Base-by-base conservation (phyloP, 2,113 vertebrate genomes). In the Bostrychus sinensis region DNA sequence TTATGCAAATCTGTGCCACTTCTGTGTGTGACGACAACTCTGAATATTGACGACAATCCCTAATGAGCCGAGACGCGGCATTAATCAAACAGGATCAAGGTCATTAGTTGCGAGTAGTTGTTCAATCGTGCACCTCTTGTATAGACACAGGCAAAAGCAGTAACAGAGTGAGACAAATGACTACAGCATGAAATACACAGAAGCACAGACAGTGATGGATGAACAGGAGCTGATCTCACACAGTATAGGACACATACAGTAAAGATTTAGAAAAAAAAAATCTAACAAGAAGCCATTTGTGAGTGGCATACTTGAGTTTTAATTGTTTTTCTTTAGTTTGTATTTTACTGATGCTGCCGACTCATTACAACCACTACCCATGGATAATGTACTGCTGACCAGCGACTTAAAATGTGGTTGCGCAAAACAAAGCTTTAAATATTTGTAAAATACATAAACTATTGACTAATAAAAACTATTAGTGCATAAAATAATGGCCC, bases 141-240 rank as follows among this genome's bases (percentile, higher is more conserved):
- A 3, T 13, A 34, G 4, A 53, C 5, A 57, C 23, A 42, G 46
- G 46, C 11, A 36, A n/a, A 23, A 5, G 51, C 23, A 36, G 41
- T 2, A 9, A 32, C 4, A 41, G 48, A 48, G 28, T 3, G 14
- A 63, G 4, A 76, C 9, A 1, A 36, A 48, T 26, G 16, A 51
- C 28, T 30, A 5, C 12, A 62, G 32, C 36, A 30, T 62, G 50
- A 59, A 50, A 23, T 12, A 13, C 36, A 55, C 25, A 39, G 45
- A 61, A 34, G 23, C 9, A 0, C 41, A 19, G 38, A 70, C 41
- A 63, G 64, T 72, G 58, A 82, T 34, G 37, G 53, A 78, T 62
- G 28, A 36, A 42, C 13, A 1, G 28, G 28, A 16, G 58, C 26
- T 19, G 48, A 14, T 37, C 39, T 51, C 37, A 28, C 37, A 28